A percentile compares a stretch with the other conserved stretches of the same genome.
Conservation (phyloP, 2,888 invertebrate genomes). For the Sarcophaga carnaria region DNA sequence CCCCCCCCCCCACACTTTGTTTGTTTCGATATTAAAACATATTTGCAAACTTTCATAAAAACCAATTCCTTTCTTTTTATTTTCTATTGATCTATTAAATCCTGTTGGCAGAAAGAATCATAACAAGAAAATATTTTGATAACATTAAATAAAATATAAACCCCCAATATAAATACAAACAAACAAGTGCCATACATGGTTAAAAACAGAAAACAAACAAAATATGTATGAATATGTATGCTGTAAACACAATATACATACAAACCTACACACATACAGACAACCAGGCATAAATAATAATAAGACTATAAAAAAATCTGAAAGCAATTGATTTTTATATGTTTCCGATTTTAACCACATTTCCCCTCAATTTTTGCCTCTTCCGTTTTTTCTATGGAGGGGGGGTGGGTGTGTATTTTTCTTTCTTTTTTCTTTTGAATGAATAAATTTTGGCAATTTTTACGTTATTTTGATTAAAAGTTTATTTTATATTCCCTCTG, state of each 20-base stretch:
- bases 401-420: background rate
- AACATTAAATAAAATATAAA: conserved; percentile 19
- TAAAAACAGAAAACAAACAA: background rate
- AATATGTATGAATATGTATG: no score
- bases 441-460: no score
- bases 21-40: conserved; percentile 11
- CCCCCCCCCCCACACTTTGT: background rate
- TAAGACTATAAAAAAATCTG: conserved; percentile 26
- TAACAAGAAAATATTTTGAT: conserved; percentile 11
- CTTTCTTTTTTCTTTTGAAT: no score
- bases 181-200: conserved; percentile 1
- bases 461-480: conserved; percentile 16
- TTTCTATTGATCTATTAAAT: conserved; percentile 6
- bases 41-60: conserved; percentile 8
- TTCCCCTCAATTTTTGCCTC: background rate
- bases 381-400: background rate
- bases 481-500: background rate
- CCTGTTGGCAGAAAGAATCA: background rate
- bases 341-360: conserved; percentile 41
- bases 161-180: conserved; percentile 13
- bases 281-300: conserved; percentile 28
- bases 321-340: conserved; percentile 54
- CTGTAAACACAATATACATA: background rate
- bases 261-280: background rate
- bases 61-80: background rate